Percentiles rank a stretch among this genome's conserved stretches.
These are phyloP conservation scores for Pelecanus crispus DNA, from an alignment of 2,113 vertebrate species.

Conservation along the genomic window DNA sequence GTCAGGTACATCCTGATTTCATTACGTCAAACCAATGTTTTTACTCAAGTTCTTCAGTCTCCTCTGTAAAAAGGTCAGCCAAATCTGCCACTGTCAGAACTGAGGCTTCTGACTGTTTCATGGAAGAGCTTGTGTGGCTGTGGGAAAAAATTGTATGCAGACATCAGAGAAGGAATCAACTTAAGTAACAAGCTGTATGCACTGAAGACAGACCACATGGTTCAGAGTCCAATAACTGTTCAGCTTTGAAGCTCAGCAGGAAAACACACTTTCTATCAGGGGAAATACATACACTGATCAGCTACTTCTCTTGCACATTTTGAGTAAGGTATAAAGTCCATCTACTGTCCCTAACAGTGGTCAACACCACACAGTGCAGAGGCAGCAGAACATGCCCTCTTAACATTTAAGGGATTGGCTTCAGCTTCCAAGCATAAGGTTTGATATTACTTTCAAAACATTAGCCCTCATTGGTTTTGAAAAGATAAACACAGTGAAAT, in stretches of 20 bases:
- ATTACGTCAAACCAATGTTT: neutral
- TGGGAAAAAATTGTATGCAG: neutral
- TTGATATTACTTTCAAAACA: neutral
- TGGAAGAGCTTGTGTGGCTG: constrained; percentile 86
- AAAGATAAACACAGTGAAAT: neutral
- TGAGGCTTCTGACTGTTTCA: constrained; percentile 92
- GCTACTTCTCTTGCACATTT: neutral
- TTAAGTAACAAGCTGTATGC: neutral
- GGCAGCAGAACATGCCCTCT: neutral
- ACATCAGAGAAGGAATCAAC: neutral
- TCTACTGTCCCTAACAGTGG: neutral
- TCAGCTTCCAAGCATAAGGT: neutral
- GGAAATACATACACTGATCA: neutral
- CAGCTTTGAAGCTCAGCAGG: neutral
- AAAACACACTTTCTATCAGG: neutral
- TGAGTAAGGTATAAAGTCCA: neutral
- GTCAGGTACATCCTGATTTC: neutral
- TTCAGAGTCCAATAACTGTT: neutral
- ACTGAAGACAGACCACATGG: neutral
- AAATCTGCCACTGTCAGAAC: constrained; percentile 93
- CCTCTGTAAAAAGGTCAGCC: constrained; percentile 92
- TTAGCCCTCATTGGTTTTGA: neutral
- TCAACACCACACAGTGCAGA: neutral
- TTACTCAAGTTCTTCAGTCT: constrained; percentile 85
- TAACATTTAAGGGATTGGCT: neutral